These are phyloP conservation scores for Drosophila kepulauana DNA, from an alignment of 1,140 invertebrate genomes.

Conservation along the genomic window DNA sequence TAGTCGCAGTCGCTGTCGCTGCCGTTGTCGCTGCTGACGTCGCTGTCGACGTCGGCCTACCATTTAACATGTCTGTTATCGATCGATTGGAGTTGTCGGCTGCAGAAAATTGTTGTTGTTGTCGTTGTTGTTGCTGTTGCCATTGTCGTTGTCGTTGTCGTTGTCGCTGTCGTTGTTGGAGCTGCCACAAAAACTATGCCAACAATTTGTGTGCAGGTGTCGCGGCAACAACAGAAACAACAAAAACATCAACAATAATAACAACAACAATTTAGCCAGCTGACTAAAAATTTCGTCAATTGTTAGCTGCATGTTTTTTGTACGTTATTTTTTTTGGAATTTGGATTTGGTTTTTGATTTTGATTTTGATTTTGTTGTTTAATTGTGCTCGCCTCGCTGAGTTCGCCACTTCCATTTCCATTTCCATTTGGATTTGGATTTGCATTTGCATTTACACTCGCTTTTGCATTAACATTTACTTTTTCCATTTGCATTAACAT, in stretches of 20 bases:
- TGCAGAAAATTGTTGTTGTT: slow-evolving; percentile 23
- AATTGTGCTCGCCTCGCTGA: slow-evolving; percentile 50
- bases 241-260: neutral
- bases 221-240: slow-evolving; percentile 27
- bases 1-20: neutral
- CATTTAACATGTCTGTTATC: slow-evolving; percentile 61
- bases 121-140: slow-evolving; percentile 11
- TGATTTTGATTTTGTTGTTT: slow-evolving; percentile 42
- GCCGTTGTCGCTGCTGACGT: neutral
- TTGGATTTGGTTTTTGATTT: slow-evolving; percentile 31
- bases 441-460: neutral
- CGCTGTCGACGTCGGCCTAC: slow-evolving; percentile 26
- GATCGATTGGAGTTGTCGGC: slow-evolving; percentile 41
- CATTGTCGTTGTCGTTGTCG: slow-evolving; percentile 7
- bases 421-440: slow-evolving; percentile 18
- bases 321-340: slow-evolving; percentile 5
- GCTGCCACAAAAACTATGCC: slow-evolving; percentile 50
- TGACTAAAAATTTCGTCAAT: slow-evolving; percentile 44
- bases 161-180: slow-evolving; percentile 5
- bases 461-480: slow-evolving; percentile 18
- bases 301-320: slow-evolving; percentile 27
- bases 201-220: slow-evolving; percentile 58
- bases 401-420: slow-evolving; percentile 22
- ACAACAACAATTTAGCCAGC: slow-evolving; percentile 7
- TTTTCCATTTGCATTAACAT: slow-evolving; percentile 30